phyloP scores from a whole-genome alignment of 2,888 invertebrate species.

The Parnassius apollo region DNA sequence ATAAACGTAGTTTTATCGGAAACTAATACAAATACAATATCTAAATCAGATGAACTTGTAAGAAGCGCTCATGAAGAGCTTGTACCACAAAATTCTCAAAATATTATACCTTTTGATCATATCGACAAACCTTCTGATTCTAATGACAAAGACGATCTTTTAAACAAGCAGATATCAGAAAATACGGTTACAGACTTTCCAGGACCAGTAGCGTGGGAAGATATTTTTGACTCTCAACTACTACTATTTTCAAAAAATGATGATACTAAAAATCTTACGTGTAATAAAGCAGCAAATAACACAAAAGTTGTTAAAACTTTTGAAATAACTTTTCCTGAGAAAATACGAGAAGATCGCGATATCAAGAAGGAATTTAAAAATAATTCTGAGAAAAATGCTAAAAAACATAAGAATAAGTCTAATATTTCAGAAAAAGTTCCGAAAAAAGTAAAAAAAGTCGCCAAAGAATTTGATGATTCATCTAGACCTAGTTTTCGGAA shows the following conservation, averaged over 20 bases:
- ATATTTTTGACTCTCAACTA: slow-evolving; percentile 60
- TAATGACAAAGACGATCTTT: not conserved
- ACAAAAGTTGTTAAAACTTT: not conserved
- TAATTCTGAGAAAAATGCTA: not conserved
- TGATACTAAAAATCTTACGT: slow-evolving; percentile 29
- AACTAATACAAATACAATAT: slow-evolving; percentile 1
- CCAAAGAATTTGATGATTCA: slow-evolving; percentile 23
- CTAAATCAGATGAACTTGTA: slow-evolving; percentile 11
- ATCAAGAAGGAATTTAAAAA: not conserved
- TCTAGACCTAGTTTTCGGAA: slow-evolving; percentile 42
- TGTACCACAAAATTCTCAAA: not conserved
- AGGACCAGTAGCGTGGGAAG: slow-evolving; percentile 45
- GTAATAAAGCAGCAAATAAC: slow-evolving; percentile 17
- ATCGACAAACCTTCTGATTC: not conserved
- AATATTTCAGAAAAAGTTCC: slow-evolving; percentile 32
- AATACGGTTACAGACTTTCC: not conserved
- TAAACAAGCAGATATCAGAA: not conserved
- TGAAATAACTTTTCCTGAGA: not conserved
- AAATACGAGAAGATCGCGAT: not conserved
- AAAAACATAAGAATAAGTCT: slow-evolving; percentile 28
- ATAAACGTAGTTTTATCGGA: not conserved
- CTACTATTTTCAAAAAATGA: slow-evolving; percentile 39
- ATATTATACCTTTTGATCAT: not conserved
- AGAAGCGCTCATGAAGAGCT: not conserved
- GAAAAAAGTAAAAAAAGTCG: slow-evolving; percentile 41